Percentiles rank a stretch among this genome's conserved stretches.
These are phyloP conservation scores for Holacanthella duospinosa DNA, from an alignment of 2,888 invertebrate species.

Conservation along the genomic window DNA sequence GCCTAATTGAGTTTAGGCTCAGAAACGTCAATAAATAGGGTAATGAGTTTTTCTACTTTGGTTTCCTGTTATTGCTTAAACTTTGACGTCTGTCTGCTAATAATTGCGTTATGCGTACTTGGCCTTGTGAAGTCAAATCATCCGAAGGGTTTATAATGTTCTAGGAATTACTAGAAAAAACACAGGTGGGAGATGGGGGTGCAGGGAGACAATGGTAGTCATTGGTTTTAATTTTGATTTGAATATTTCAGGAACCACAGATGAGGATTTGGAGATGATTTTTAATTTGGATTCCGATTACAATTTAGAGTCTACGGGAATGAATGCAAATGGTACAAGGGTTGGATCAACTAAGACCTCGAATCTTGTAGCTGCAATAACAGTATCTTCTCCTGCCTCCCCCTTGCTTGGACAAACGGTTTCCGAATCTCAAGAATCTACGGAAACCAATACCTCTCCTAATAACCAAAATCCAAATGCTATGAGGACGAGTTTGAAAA, in stretches of 20 bases:
- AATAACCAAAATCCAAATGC: neutral
- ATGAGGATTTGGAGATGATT: conserved; percentile 64
- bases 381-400: neutral
- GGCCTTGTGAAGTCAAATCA: too few relatives aligned
- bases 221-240: too few relatives aligned
- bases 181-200: too few relatives aligned
- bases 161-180: too few relatives aligned
- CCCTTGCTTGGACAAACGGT: neutral
- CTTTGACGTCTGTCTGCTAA: too few relatives aligned
- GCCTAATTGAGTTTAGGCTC: neutral
- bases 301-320: conserved; percentile 6
- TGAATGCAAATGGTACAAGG: neutral
- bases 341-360: neutral
- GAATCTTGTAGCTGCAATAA: neutral
- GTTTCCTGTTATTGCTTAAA: too few relatives aligned
- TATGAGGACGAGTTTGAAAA: too few relatives aligned
- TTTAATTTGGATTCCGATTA: conserved; percentile 69
- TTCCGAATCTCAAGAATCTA: neutral
- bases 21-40: neutral
- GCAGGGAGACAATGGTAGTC: too few relatives aligned
- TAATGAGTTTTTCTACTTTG: neutral
- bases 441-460: neutral
- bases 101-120: too few relatives aligned
- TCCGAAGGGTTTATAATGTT: too few relatives aligned
- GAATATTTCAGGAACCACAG: neutral